Conservation (phyloP, 2,113 vertebrate genomes). For the Elgaria multicarinata region DNA sequence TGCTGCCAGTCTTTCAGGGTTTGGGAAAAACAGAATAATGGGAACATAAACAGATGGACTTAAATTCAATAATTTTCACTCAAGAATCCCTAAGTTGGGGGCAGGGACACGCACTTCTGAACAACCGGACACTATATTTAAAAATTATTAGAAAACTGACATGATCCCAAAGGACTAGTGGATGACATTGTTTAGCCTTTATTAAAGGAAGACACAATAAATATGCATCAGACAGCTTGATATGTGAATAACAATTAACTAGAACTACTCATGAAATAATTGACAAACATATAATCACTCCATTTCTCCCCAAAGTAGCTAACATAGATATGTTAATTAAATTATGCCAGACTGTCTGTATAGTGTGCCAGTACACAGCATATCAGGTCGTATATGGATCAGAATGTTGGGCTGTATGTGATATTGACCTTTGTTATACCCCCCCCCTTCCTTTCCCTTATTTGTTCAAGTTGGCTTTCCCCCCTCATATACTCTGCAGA, state of each 20-base stretch:
- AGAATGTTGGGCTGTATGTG: neutral
- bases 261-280: neutral
- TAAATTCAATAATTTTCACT: neutral
- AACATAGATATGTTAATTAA: neutral
- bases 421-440: too few relatives aligned
- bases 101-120: neutral
- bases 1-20: neutral
- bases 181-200: neutral
- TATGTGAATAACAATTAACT: neutral
- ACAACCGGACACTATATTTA: neutral
- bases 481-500: neutral
- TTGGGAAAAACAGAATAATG: neutral
- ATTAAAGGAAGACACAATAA: neutral
- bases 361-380: neutral
- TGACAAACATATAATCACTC: neutral
- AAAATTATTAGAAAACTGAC: neutral
- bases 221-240: neutral
- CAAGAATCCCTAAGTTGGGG: neutral
- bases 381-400: neutral
- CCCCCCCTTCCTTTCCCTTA: too few relatives aligned
- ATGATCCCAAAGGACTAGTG: neutral
- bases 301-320: neutral
- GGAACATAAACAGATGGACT: constrained; percentile 9
- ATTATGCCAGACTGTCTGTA: neutral
- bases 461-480: neutral